Evolutionary conservation across 2,888 invertebrate genomes (phyloP), one percentile per base, ranked within the genome.

Genomic region (Ennomos quercinarius): DNA sequence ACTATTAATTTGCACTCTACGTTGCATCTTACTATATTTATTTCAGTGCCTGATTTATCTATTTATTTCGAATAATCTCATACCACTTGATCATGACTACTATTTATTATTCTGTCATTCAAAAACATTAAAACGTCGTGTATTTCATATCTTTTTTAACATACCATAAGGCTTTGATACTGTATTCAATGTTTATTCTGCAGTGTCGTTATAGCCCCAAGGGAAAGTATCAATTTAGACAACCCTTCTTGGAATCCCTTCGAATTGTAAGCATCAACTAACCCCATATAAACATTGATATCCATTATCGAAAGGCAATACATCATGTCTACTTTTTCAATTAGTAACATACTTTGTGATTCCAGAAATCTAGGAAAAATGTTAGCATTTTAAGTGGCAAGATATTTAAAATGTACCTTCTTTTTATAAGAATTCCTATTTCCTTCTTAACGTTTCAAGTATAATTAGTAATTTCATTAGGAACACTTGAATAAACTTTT

Each of bases 161-260:
- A 38, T 45, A 13, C n/a, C 17, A 10, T 9, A 37, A 10, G 40
- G n/a, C 13, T 43, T 10, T n/a, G 4, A 12, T 10, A 52, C 55
- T 61, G 55, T 27, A 8, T 40, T 12, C 8, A 27, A 27, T 27
- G 27, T 12, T 34, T 39, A 36, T 12, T 3, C 12, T 44, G 12
- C 11, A 4, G 11, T 42, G 12, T 46, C 11, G 9, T 35, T 49
- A 46, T 42, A 63, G 60, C 56, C 60, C 47, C 42, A 44, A 56
- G 57, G 61, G 54, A 56, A 35, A 43, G 46, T 42, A 51, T 60
- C 55, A 53, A 64, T 61, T 58, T 57, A 63, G 57, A 44, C 58
- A 58, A 63, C 65, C 66, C 64, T 68, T 64, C 64, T 11, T 54
- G 56, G 68, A 63, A 64, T 66, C 49, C 56, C 50, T 64, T 55